These are phyloP conservation scores for Polymixis flavicincta DNA, from an alignment of 2,888 invertebrate genomes.

Conservation along the genomic window DNA sequence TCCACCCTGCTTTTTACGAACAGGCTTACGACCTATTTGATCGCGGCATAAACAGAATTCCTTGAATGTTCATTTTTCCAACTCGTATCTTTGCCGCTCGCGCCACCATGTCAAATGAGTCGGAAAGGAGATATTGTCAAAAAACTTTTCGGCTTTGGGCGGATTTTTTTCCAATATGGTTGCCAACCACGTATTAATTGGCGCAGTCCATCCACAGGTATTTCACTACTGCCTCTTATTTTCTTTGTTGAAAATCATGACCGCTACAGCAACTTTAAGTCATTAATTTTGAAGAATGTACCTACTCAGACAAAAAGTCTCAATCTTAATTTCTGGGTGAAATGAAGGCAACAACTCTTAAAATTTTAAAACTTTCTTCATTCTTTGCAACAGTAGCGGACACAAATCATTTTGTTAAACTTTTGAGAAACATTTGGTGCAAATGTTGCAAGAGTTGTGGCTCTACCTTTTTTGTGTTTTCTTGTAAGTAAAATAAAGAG, in stretches of 20 bases:
- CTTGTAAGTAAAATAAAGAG: neutral
- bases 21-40: neutral
- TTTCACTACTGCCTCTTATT: neutral
- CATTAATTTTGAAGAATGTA: slow-evolving; percentile 12
- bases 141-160: too few relatives aligned
- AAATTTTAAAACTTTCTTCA: neutral
- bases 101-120: too few relatives aligned
- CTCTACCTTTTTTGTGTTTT: neutral
- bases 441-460: slow-evolving; percentile 18
- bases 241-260: neutral
- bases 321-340: neutral
- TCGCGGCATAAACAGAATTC: neutral
- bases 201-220: too few relatives aligned
- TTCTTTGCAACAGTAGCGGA: neutral
- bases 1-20: neutral
- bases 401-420: slow-evolving; percentile 13
- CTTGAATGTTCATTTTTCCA: too few relatives aligned
- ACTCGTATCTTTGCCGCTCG: too few relatives aligned
- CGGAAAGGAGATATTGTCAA: too few relatives aligned
- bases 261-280: neutral
- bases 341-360: slow-evolving; percentile 19
- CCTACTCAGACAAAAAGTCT: neutral
- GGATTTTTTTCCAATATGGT: too few relatives aligned
- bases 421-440: neutral
- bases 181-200: too few relatives aligned